Conservation (phyloP, 2,113 vertebrate species). For the Leptocoma aspasia region DNA sequence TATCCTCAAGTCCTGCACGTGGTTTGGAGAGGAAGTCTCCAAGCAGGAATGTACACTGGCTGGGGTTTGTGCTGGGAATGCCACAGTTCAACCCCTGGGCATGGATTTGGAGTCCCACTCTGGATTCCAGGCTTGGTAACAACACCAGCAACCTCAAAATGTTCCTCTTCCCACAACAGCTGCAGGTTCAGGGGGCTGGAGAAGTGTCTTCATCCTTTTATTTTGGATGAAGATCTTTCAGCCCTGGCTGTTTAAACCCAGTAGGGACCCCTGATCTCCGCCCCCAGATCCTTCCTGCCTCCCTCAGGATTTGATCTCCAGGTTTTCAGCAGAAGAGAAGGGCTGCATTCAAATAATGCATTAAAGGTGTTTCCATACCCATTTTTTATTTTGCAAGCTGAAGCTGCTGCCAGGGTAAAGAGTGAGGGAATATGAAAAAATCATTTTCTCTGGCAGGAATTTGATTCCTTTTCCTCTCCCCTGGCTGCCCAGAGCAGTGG, state of each 20-base stretch:
- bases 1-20: rapidly evolving
- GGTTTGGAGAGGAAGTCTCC: background rate
- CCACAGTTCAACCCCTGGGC: rapidly evolving
- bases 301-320: background rate
- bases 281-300: background rate
- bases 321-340: background rate
- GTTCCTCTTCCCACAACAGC: background rate
- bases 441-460: background rate
- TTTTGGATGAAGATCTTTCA: background rate
- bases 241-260: background rate
- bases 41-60: background rate
- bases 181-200: background rate
- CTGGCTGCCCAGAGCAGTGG: background rate
- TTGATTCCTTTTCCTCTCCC: background rate
- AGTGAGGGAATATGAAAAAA: background rate
- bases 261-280: background rate
- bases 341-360: background rate
- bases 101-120: background rate
- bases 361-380: background rate
- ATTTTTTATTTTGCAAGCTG: background rate
- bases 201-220: background rate
- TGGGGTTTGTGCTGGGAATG: background rate
- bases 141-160: too few relatives aligned
- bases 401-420: background rate
- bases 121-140: background rate